These are phyloP conservation scores for Bufotes viridis DNA, from an alignment of 2,797 vertebrate species.

Conservation along the genomic window DNA sequence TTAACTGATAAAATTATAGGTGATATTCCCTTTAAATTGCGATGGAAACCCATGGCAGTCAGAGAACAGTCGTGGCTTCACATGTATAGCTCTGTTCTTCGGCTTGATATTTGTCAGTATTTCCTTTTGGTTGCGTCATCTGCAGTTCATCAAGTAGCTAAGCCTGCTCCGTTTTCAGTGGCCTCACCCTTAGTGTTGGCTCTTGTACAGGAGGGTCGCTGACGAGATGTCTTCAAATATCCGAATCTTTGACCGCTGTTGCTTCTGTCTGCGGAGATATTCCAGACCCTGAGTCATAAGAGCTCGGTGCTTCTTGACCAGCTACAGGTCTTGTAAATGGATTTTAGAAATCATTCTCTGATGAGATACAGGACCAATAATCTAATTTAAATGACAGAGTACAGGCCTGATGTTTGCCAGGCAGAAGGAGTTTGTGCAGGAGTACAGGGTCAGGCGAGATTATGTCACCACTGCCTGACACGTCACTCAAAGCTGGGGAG, in stretches of 20 bases:
- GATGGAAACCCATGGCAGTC: not conserved
- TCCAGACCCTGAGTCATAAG: slow-evolving; percentile 19
- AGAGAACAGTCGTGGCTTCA: not conserved
- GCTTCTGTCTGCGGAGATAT: slow-evolving; percentile 12
- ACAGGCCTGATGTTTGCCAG: no score
- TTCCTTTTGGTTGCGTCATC: slow-evolving; percentile 19
- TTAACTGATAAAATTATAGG: no score
- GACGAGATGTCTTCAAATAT: not conserved
- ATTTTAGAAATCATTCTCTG: not conserved
- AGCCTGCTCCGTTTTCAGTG: not conserved
- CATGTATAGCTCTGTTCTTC: not conserved
- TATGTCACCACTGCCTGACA: no score
- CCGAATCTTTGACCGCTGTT: not conserved
- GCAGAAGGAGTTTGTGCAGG: no score
- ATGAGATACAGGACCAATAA: no score
- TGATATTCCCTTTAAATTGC: no score
- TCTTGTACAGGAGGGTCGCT: not conserved
- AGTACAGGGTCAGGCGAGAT: no score
- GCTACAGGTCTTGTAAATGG: not conserved
- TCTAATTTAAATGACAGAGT: no score
- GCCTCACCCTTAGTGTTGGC: slow-evolving; percentile 7
- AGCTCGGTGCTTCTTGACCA: not conserved
- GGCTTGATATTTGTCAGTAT: not conserved
- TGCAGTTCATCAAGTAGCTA: slow-evolving; percentile 28
- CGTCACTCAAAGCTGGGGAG: no score